Evolutionary conservation across 2,113 vertebrate genomes (phyloP).

Genomic region (Dolichotis patagonum): DNA sequence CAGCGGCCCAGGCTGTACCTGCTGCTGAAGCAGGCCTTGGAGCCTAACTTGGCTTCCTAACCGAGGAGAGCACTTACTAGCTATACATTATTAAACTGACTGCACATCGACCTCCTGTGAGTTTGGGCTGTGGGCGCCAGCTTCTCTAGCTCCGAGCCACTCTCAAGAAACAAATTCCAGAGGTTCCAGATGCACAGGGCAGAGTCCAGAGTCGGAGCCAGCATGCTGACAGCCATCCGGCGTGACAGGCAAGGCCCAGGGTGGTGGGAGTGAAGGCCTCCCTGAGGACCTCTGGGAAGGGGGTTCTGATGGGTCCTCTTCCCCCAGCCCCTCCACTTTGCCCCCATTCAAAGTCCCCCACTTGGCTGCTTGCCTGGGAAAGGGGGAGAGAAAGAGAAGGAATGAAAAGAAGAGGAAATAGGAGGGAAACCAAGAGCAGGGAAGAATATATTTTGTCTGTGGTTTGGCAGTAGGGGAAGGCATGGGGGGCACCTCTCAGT

Average conservation of each 20-base stretch:
- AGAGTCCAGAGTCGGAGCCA: background rate
- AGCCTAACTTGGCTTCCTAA: conserved; percentile 61
- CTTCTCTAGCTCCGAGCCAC: background rate
- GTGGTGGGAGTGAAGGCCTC: background rate
- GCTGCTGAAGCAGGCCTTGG: background rate
- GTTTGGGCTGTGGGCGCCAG: conserved; percentile 30
- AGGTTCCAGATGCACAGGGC: conserved; percentile 6
- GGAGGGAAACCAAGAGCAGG: conserved; percentile 71
- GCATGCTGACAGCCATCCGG: background rate
- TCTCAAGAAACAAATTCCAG: conserved; percentile 53
- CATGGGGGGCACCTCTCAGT: background rate
- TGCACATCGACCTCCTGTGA: conserved; percentile 66
- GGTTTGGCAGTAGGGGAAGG: conserved; percentile 58
- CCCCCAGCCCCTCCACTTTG: background rate
- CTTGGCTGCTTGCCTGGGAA: conserved; percentile 76
- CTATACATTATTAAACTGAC: conserved; percentile 71
- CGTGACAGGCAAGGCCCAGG: background rate
- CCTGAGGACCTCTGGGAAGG: background rate
- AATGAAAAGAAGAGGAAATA: conserved; percentile 78
- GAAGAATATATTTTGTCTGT: conserved; percentile 61
- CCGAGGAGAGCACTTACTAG: conserved; percentile 51
- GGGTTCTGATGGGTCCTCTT: background rate
- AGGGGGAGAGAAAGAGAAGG: conserved; percentile 60
- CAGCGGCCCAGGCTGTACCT: background rate
- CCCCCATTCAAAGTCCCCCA: conserved; percentile 57